A percentile compares a stretch with the other conserved stretches of the same genome.
These are phyloP conservation scores for Sitta carolinensis DNA, from an alignment of 2,797 vertebrate species.

Conservation along the genomic window DNA sequence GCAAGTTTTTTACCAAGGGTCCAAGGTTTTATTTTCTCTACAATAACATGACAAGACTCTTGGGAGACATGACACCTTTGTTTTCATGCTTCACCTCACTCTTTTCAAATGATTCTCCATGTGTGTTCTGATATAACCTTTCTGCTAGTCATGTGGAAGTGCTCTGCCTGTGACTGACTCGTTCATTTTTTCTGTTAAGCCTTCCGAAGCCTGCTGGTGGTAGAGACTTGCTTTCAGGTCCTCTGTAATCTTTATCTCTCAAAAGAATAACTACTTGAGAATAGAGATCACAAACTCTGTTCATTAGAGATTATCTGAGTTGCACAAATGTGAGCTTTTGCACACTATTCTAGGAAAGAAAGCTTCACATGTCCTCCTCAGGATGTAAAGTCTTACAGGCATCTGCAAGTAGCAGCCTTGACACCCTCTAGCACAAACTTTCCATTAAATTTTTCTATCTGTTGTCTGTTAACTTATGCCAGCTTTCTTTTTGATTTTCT, in stretches of 20 bases:
- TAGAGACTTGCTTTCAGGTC: constrained; percentile 3
- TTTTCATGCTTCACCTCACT: not conserved
- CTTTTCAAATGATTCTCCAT: not conserved
- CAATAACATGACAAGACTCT: not conserved
- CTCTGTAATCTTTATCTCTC: constrained; percentile 22
- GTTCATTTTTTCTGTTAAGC: not conserved
- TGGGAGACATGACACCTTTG: not conserved
- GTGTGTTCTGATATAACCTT: not conserved
- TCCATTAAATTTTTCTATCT: not conserved
- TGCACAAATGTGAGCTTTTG: not conserved
- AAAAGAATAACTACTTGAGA: constrained; percentile 28
- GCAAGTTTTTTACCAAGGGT: not conserved
- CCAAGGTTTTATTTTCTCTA: not conserved
- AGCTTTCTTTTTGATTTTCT: not conserved
- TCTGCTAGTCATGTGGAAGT: not conserved
- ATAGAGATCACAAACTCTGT: not conserved
- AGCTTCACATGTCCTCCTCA: not conserved
- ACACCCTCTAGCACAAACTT: not conserved
- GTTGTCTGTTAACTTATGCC: not conserved
- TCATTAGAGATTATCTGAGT: not conserved
- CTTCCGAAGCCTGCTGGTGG: not conserved
- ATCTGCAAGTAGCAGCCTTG: not conserved
- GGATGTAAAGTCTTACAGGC: not conserved
- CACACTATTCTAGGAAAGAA: not conserved
- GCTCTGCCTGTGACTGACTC: not conserved